Conservation (phyloP, 1,140 invertebrate species). For the Anthonomus grandis region DNA sequence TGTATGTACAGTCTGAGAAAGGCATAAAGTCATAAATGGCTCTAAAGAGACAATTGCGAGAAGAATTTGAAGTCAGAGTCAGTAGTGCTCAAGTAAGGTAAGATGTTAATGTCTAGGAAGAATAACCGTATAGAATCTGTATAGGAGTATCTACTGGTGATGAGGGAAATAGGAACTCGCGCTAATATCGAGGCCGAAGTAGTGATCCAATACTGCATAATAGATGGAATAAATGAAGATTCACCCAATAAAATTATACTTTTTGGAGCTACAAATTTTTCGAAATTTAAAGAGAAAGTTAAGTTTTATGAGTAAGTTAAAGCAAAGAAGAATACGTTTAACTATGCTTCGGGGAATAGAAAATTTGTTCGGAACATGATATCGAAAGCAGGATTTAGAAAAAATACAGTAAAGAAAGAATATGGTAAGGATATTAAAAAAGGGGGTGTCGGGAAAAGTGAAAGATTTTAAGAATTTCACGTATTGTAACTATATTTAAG, state of each 20-base stretch:
- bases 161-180: slow-evolving; percentile 37
- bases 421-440: too few relatives aligned
- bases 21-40: background rate
- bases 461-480: too few relatives aligned
- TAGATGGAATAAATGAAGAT: slow-evolving; percentile 30
- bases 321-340: too few relatives aligned
- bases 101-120: background rate
- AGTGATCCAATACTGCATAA: slow-evolving; percentile 39
- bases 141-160: slow-evolving; percentile 32
- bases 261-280: slow-evolving; percentile 20
- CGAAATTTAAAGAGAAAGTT: too few relatives aligned
- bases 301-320: too few relatives aligned
- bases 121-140: slow-evolving; percentile 3
- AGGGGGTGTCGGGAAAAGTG: too few relatives aligned
- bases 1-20: slow-evolving; percentile 22
- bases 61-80: too few relatives aligned
- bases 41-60: slow-evolving; percentile 3
- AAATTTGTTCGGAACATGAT: too few relatives aligned
- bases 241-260: slow-evolving; percentile 17
- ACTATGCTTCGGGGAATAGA: too few relatives aligned
- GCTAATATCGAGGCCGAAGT: slow-evolving; percentile 25
- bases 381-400: too few relatives aligned
- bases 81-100: slow-evolving; percentile 1
- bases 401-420: too few relatives aligned
- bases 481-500: too few relatives aligned